These are phyloP conservation scores for Bubalus kerabau DNA, from an alignment of 2,113 vertebrate species.

Conservation along the genomic window DNA sequence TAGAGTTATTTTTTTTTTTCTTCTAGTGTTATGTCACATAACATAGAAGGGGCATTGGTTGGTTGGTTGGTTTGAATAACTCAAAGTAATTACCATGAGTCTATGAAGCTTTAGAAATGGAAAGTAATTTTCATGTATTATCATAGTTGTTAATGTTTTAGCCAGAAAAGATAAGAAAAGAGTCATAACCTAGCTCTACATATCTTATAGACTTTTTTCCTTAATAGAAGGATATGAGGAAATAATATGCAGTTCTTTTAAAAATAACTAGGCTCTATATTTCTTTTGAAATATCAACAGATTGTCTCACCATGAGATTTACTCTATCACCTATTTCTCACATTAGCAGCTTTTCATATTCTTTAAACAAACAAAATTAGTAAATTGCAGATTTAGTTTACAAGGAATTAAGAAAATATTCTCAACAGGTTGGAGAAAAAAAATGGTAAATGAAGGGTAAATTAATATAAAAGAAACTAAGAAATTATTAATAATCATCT, in stretches of 20 bases:
- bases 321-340: background rate
- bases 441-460: background rate
- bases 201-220: background rate
- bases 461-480: background rate
- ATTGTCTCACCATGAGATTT: background rate
- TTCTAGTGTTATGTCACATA: background rate
- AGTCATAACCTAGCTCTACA: background rate
- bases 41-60: background rate
- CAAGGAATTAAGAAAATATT: background rate
- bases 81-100: background rate
- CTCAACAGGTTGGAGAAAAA: background rate
- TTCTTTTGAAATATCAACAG: background rate
- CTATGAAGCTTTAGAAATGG: background rate
- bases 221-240: background rate
- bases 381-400: background rate
- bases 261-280: background rate
- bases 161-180: background rate
- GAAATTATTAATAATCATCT: background rate
- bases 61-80: background rate
- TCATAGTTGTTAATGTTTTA: background rate
- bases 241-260: background rate
- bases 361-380: background rate
- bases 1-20: background rate
- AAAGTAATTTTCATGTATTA: background rate
- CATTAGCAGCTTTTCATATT: background rate